These are phyloP conservation scores for Subanguina moxae DNA, from an alignment of 1,140 invertebrate species.

Conservation along the genomic window DNA sequence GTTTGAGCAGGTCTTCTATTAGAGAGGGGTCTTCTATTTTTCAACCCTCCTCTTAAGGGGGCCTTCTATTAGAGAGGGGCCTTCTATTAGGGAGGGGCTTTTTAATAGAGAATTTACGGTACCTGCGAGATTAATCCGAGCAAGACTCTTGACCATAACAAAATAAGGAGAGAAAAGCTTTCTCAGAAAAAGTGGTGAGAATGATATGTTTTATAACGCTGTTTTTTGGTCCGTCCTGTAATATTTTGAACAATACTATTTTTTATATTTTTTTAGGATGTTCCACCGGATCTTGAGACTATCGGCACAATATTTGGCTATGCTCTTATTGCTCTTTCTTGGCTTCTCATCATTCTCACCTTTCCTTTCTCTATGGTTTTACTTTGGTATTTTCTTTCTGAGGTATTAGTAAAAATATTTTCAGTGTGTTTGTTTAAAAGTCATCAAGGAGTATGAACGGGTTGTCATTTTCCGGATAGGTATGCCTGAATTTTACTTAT, in stretches of 20 bases:
- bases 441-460: constrained; percentile 59
- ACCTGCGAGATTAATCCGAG: too few species aligned
- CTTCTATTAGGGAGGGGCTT: too few species aligned
- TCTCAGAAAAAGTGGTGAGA: background rate
- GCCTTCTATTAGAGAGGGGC: too few species aligned
- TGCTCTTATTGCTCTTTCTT: constrained; percentile 51
- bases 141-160: too few species aligned
- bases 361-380: constrained; percentile 72
- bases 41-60: too few species aligned
- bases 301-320: constrained; percentile 59
- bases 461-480: constrained; percentile 59
- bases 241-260: background rate
- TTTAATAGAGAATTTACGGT: too few species aligned
- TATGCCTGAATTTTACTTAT: too few species aligned
- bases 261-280: constrained; percentile 49
- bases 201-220: background rate
- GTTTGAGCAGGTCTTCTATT: too few species aligned
- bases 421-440: constrained; percentile 27
- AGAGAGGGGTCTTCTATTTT: too few species aligned
- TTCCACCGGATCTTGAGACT: constrained; percentile 59
- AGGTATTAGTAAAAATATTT: background rate
- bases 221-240: background rate
- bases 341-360: constrained; percentile 71
- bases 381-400: constrained; percentile 6
- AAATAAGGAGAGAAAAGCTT: background rate